Evolutionary conservation across 1,140 invertebrate genomes (phyloP).

Genomic region (Ptiloglossa arizonensis): DNA sequence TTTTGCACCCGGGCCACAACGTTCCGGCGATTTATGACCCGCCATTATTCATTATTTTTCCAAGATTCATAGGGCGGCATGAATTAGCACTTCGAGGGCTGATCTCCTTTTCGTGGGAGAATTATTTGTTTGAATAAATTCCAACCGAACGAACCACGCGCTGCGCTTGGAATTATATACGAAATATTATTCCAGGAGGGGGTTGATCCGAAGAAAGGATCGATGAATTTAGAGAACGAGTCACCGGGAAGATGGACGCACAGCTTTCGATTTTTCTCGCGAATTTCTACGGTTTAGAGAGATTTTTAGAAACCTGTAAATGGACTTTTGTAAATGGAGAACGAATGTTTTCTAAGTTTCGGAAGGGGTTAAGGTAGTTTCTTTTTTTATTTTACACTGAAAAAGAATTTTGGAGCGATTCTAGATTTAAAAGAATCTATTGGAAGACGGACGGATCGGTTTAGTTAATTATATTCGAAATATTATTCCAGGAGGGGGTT

Average conservation of each 20-base stretch:
- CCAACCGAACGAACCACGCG: not conserved
- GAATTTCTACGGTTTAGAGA: too few relatives aligned
- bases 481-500: not conserved
- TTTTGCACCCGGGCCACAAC: constrained; percentile 24
- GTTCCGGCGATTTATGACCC: constrained; percentile 29
- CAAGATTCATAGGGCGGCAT: constrained; percentile 10
- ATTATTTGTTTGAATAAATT: constrained; percentile 4
- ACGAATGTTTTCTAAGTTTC: too few relatives aligned
- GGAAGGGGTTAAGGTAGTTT: too few relatives aligned
- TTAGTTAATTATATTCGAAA: not conserved
- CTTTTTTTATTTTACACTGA: too few relatives aligned
- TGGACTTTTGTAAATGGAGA: too few relatives aligned
- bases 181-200: not conserved
- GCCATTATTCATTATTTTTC: constrained; percentile 32
- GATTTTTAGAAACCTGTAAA: too few relatives aligned
- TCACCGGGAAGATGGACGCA: too few relatives aligned
- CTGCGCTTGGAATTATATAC: not conserved
- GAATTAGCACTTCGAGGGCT: constrained; percentile 20
- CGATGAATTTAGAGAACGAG: too few relatives aligned
- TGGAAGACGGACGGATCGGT: too few relatives aligned
- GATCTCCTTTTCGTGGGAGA: not conserved
- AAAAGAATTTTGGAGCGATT: too few relatives aligned
- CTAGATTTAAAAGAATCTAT: too few relatives aligned
- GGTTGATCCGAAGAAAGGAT: not conserved
- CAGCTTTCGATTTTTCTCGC: too few relatives aligned